phyloP scores from a whole-genome alignment of 2,888 invertebrate species.

The Smittia sp. region DNA sequence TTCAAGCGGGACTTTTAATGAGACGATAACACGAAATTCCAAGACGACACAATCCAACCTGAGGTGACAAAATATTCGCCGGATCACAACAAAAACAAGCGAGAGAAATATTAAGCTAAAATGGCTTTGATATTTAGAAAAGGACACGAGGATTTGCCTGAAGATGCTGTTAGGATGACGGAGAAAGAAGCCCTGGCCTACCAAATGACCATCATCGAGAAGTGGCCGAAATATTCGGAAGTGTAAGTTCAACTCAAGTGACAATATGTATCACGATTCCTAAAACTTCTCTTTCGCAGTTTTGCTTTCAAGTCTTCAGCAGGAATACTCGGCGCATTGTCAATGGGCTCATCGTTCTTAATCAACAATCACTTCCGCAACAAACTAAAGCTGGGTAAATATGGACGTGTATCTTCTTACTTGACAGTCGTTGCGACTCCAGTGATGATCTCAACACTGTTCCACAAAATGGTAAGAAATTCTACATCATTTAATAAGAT shows the following conservation, averaged over 20 bases:
- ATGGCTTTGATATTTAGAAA: background rate
- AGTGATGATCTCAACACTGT: conserved; percentile 55
- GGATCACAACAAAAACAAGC: no score
- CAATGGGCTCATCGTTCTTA: conserved; percentile 57
- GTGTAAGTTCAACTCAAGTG: conserved; percentile 56
- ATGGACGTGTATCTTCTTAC: conserved; percentile 61
- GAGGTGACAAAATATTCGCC: no score
- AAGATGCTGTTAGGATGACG: conserved; percentile 60
- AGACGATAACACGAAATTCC: no score
- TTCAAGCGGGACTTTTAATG: no score
- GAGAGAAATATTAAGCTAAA: no score
- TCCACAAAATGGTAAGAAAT: conserved; percentile 60
- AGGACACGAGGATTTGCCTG: conserved; percentile 54
- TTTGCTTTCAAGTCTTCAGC: conserved; percentile 58
- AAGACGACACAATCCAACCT: no score
- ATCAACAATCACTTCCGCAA: conserved; percentile 64
- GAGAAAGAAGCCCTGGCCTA: conserved; percentile 61
- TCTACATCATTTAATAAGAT: conserved; percentile 16
- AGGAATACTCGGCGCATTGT: conserved; percentile 55
- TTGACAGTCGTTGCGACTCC: conserved; percentile 63
- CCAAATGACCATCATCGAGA: conserved; percentile 59
- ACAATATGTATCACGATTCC: conserved; percentile 24
- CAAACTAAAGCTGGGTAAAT: conserved; percentile 60
- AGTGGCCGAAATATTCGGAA: conserved; percentile 62
- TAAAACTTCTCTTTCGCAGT: conserved; percentile 49